Conservation (phyloP, 2,797 vertebrate species). For the Allobates femoralis region DNA sequence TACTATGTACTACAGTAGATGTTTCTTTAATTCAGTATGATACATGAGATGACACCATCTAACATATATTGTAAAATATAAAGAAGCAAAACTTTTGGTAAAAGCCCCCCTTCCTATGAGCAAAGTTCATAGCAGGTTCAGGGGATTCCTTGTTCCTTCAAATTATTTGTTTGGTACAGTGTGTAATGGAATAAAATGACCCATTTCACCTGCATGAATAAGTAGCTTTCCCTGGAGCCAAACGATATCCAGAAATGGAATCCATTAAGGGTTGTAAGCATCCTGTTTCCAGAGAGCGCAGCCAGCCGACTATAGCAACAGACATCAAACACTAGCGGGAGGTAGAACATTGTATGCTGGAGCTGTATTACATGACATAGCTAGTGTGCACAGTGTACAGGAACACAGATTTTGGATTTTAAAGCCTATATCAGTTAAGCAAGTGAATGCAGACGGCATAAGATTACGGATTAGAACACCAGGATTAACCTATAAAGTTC, state of each 20-base stretch:
- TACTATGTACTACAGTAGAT: too few relatives aligned
- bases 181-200: conserved; percentile 39
- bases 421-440: background rate
- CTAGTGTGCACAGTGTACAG: background rate
- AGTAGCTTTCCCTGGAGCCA: conserved; percentile 30
- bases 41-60: background rate
- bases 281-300: conserved; percentile 3
- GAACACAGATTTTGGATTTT: background rate
- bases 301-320: background rate
- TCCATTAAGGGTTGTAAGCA: conserved; percentile 33
- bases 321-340: background rate
- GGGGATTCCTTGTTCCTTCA: conserved; percentile 5
- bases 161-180: conserved; percentile 1
- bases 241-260: conserved; percentile 34
- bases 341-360: background rate
- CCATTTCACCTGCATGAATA: conserved; percentile 36
- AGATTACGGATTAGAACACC: too few relatives aligned
- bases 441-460: background rate
- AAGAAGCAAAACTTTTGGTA: too few relatives aligned
- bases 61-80: background rate
- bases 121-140: conserved; percentile 21
- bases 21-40: background rate
- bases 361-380: background rate
- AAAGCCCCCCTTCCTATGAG: too few relatives aligned
- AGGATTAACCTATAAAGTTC: background rate